Base-by-base conservation (phyloP, 2,797 vertebrate species). In the Coluber constrictor region DNA sequence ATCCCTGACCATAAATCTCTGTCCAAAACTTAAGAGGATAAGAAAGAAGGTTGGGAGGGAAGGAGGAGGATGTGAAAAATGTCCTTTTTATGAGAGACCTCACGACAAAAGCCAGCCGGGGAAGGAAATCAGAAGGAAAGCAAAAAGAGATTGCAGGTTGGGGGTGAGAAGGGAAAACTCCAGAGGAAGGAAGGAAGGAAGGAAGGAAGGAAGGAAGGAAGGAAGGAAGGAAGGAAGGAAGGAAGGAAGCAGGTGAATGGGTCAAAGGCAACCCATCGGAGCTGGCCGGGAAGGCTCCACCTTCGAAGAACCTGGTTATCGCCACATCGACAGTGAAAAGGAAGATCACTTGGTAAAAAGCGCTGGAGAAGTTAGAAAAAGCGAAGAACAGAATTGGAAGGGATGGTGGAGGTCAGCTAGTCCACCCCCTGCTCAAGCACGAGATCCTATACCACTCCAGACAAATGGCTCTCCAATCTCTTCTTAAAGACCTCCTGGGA, bases 1-100 rank as follows among this genome's bases (percentile, higher is more conserved):
- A 93, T 95, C 94, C 94, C 97, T 92, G 88, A 51, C 92, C 98
- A 99, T 99, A 99, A 99, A 99, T 99, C 99, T 99, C 97, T 98
- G 98, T 98, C 98, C 98, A 98, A 98, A 97, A 97, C 74, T 96
- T 94, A 94, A 97, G 96, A 94, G 96, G 93, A 86, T 94, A 95
- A 93, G 70, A 95, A 95, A 93, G 16, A 95, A 95, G 92, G 94
- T 1, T 1, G 94, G 95, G 16, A 2, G 0, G 32, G 7, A 16
- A 16, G 3, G n/a, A 96, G 93, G 93, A 92, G 94, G 94, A 93
- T 63, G 94, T 98, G 98, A 98, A 97, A 97, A 98, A 98, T 97
- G 96, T 94, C 95, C 96, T 97, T 96, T 96, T 96, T 95, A 95
- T 74, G 95, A 94, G 95, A 94, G 95, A 96, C 96, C 95, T 29